Evolutionary conservation across 1,140 invertebrate species (phyloP), one percentile per base, ranked within the genome.

Genomic region (Andricus grossulariae): DNA sequence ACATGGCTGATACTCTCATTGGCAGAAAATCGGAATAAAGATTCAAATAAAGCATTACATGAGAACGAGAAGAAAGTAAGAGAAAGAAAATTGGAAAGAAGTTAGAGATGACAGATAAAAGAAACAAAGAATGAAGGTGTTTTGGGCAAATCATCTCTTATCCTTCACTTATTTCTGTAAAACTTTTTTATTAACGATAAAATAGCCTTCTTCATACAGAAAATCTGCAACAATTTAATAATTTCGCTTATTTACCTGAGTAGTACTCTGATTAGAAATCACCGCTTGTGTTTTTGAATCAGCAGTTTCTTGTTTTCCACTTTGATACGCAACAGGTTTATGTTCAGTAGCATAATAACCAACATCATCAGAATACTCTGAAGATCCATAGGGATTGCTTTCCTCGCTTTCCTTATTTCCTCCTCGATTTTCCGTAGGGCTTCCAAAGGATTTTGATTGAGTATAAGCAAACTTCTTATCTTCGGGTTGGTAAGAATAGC

Each of bases 391-490:
- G 8, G 32, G 50, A 51, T 2, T 49, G 16, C 3, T 66, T 0
- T 84, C 82, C 0, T 78, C 76, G 16, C 50, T 50, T 11, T 74
- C 49, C 18, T 76, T 72, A 39, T 25, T 45, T 13, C 66, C 52
- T 1, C 75, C 71, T 19, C 66, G 18, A 49, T 39, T 72, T 18
- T 83, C 54, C 0, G 66, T 71, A 2, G 88, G 87, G 21, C 60
- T 87, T 3, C 88, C 88, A 45, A 87, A 90, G 0, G 87, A 85
- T 18, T 84, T 88, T 2, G 87, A 88, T 51, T 87, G 87, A 5
- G 74, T 85, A 82, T 94, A 95, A 15, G 95, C 93, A 82, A 94
- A 95, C 80, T 94, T 91, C 83, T 95, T 94, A 80, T 94, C 94
- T 79, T 93, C 93, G 0, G 95, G 95, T 78, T 94, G 92, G 12